Evolutionary conservation across 1,140 invertebrate genomes (phyloP), one percentile per base, ranked within the genome.

Genomic region (Aphelenchoides avenae): DNA sequence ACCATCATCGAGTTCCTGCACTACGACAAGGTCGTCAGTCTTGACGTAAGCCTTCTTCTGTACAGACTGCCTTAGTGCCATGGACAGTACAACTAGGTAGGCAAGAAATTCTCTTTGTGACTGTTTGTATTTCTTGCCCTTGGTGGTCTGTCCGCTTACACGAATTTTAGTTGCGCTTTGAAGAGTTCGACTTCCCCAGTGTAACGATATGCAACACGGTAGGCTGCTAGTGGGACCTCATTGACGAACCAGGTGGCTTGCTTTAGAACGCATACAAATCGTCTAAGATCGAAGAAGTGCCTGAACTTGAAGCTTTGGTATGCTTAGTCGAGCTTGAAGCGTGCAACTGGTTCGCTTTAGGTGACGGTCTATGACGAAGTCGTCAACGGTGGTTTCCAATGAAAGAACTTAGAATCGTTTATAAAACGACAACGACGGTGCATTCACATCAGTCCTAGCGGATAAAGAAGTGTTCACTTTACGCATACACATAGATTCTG

Each of bases 201-300:
- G 37, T 57, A 6, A 57, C 54, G 11, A 57, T 57, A n/a, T 57
- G 54, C 22, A 57, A 57, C 40, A 39, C 41, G n/a, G n/a, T n/a
- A n/a, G n/a, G n/a, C n/a, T n/a, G n/a, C n/a, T n/a, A n/a, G n/a
- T n/a, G n/a, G n/a, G n/a, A n/a, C n/a, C n/a, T n/a, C n/a, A n/a
- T n/a, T n/a, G n/a, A n/a, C n/a, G n/a, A n/a, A n/a, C n/a, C n/a
- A n/a, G n/a, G n/a, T n/a, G n/a, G n/a, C n/a, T n/a, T n/a, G n/a
- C n/a, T n/a, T n/a, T n/a, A n/a, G 11, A 57, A 57, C 27, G 34
- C 54, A 5, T 57, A 57, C 54, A 57, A 57, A 37, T 18, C n/a
- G 22, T 57, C 54, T 20, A 22, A 29, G 30, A 34, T 57, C 30
- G 24, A 37, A 22, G 13, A 55, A n/a, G 43, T 29, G 18, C 18